Base-by-base conservation (phyloP, 2,888 invertebrate genomes). In the Unio pictorum region DNA sequence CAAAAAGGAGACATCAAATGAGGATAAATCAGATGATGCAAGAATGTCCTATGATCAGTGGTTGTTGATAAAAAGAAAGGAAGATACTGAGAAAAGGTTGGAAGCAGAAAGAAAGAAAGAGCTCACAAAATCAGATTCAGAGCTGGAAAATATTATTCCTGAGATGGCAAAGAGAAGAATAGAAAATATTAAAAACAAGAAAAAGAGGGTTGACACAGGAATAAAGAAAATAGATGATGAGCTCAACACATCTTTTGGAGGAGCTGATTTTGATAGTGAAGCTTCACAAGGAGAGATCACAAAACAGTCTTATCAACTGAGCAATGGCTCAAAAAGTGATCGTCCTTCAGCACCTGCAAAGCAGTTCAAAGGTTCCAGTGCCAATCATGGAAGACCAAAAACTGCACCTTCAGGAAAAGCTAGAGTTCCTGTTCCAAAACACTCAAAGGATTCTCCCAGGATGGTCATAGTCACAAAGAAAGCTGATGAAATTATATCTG, bases 41-140 rank as follows among this genome's bases (percentile, higher is more conserved):
- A 79, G 85, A 58, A 73, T 84, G 74, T 84, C 84, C 0, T 86
- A 87, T 71, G 85, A 86, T 67, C 83, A 85, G 17, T 86, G 86
- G 86, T 59, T 86, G 18, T 69, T 79, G 61, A 75, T 76, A 63
- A 86, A 87, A 76, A 72, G 82, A 55, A 74, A 73, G 64, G 76
- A 84, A 65, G 83, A 85, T 64, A 70, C 67, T 20, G 66, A 71
- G n/a, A 79, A 76, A 63, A 75, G 78, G 68, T 65, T 75, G 34
- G 79, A 79, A 67, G 73, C 77, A 67, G 69, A 76, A 55, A 77
- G 71, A 61, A 76, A 82, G 61, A 81, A 79, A 67, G 80, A 83
- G 28, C 69, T 82, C 65, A 79, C 83, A 17, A 84, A 84, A 63
- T 84, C 85, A n/a, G 84, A 86, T 68, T 84, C 86, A 59, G 86